Evolutionary conservation across 2,797 vertebrate genomes (phyloP).

Genomic region (Hafferia zeledoni): DNA sequence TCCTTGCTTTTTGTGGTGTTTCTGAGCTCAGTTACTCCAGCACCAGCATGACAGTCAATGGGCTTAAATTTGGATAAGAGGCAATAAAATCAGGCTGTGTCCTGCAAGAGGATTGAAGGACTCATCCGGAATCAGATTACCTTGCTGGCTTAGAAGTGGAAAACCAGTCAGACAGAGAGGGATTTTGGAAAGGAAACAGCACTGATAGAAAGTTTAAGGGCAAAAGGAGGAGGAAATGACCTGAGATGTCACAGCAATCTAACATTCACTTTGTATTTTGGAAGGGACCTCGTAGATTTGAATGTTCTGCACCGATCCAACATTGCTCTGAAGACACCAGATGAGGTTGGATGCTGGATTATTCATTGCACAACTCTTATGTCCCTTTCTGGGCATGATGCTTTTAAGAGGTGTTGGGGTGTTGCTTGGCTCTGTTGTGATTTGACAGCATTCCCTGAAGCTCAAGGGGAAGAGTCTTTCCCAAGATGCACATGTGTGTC

Average conservation of each 20-base stretch:
- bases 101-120: background rate
- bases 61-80: background rate
- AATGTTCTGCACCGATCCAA: constrained; percentile 82
- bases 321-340: constrained; percentile 83
- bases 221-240: background rate
- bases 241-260: background rate
- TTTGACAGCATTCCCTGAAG: background rate
- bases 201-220: background rate
- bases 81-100: background rate
- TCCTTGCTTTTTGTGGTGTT: background rate
- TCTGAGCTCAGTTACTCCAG: background rate
- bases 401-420: background rate
- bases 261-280: constrained; percentile 45
- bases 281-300: constrained; percentile 78
- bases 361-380: background rate
- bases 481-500: rapidly evolving
- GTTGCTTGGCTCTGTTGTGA: background rate
- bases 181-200: background rate
- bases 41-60: background rate
- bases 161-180: background rate
- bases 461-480: background rate
- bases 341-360: constrained; percentile 78
- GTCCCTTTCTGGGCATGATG: background rate
- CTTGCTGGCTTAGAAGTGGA: background rate
- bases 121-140: background rate